Evolutionary conservation across 2,888 invertebrate genomes (phyloP).

Genomic region (Sialis fuliginosa): DNA sequence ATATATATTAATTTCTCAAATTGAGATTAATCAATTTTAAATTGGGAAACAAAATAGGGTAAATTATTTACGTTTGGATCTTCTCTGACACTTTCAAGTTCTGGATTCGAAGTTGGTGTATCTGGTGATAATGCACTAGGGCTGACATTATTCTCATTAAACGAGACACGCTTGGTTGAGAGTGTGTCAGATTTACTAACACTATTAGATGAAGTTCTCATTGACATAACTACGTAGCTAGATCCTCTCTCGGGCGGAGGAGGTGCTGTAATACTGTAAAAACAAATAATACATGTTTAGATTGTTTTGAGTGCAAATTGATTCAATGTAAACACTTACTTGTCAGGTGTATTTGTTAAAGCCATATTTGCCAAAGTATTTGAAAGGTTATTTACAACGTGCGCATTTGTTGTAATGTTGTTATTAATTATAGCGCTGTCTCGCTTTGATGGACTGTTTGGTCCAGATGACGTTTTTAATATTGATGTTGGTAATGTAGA

Average conservation of each 20-base stretch:
- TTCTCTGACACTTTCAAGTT: slow-evolving; percentile 42
- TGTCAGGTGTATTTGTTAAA: not conserved
- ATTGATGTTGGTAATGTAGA: slow-evolving; percentile 1
- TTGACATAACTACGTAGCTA: slow-evolving; percentile 72
- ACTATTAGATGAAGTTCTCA: slow-evolving; percentile 23
- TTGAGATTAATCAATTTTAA: not conserved
- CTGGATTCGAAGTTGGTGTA: slow-evolving; percentile 20
- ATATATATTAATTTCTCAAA: not conserved
- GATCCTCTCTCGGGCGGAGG: slow-evolving; percentile 78
- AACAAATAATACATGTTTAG: not conserved
- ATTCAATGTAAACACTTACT: not conserved
- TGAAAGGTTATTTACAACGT: slow-evolving; percentile 2
- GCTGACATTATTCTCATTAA: slow-evolving; percentile 18
- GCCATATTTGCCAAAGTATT: slow-evolving; percentile 2
- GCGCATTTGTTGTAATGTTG: not conserved
- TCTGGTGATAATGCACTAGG: slow-evolving; percentile 18
- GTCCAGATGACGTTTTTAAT: slow-evolving; percentile 4
- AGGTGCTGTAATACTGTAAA: slow-evolving; percentile 28
- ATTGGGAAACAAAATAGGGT: not conserved
- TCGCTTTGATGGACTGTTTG: slow-evolving; percentile 5
- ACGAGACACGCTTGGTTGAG: slow-evolving; percentile 21
- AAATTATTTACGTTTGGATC: slow-evolving; percentile 59
- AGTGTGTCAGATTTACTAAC: not conserved
- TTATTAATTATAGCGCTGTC: not conserved
- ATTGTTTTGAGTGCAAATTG: not conserved